A percentile compares a stretch with the other conserved stretches of the same genome.
phyloP scores from a whole-genome alignment of 2,888 invertebrate species.

The Serripes groenlandicus region DNA sequence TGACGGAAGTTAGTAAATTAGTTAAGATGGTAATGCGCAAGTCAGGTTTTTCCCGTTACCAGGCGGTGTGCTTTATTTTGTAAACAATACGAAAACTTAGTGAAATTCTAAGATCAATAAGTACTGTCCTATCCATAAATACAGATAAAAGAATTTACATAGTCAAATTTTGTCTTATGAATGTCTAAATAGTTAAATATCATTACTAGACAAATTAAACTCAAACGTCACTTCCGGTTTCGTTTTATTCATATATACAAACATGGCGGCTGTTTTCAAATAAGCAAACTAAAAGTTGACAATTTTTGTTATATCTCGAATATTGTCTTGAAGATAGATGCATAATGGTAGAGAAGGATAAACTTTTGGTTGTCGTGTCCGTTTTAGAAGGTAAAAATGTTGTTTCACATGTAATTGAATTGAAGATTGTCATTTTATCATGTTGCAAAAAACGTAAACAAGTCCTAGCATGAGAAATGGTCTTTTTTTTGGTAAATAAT shows the following conservation, averaged over 20 bases:
- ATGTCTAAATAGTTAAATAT: too few species aligned
- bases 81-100: constrained; percentile 16
- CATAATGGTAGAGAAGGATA: constrained; percentile 81
- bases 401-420: neutral
- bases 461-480: neutral
- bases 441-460: neutral
- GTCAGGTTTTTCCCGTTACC: constrained; percentile 78
- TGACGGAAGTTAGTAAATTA: constrained; percentile 71
- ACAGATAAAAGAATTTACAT: too few species aligned
- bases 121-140: too few species aligned
- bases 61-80: constrained; percentile 62
- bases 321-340: too few species aligned
- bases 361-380: constrained; percentile 83
- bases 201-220: too few species aligned
- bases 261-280: constrained; percentile 83
- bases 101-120: too few species aligned
- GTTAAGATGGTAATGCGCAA: constrained; percentile 76
- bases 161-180: too few species aligned
- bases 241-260: constrained; percentile 46
- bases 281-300: constrained; percentile 20
- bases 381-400: constrained; percentile 82
- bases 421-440: neutral
- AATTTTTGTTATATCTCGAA: neutral
- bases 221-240: constrained; percentile 75
- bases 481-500: too few species aligned